Evolutionary conservation across 2,113 vertebrate genomes (phyloP), one percentile per base, ranked within the genome.

Genomic region (Thermophis baileyi): DNA sequence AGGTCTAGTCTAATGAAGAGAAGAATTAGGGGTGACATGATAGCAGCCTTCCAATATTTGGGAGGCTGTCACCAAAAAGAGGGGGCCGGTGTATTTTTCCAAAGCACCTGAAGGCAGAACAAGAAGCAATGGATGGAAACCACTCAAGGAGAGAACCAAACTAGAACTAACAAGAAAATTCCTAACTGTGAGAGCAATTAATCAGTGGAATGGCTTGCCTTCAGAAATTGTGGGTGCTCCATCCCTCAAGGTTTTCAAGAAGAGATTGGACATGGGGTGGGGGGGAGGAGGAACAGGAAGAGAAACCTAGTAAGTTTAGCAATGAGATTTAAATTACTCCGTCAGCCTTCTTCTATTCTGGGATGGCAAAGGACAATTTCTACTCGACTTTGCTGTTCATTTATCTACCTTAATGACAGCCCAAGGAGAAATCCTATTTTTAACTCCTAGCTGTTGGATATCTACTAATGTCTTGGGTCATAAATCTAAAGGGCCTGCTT

Each of bases 291-390:
- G 27, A 30, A 25, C 46, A 47, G 49, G 9, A 3, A 11, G 57
- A 60, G 25, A 12, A 85, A 30, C 7, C 46, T 57, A 90, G 35
- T 22, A 81, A 8, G 6, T 20, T 40, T 81, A 93, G 86, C 86
- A 54, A 90, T 90, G 81, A 85, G 74, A 12, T 87, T 93, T 87
- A 93, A 90, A 90, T 93, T 63, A 93, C 47, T 93, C 90, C 24
- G 47, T 85, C 89, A 85, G 22, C 4, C 51, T 69, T 24, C 46
- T 87, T 85, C 53, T 69, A 3, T 63, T 85, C 16, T 91, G 57
- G 40, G 0, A 0, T 85, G 50, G 46, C 51, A 22, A 89, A 93
- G 30, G 69, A 30, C 89, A 86, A 30, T 50, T 27, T 93, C 90
- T 86, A 88, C 85, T 88, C 6, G 24, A 86, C 63, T 93, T 95